phyloP scores from a whole-genome alignment of 2,888 invertebrate genomes.

The Thelaira solivaga region DNA sequence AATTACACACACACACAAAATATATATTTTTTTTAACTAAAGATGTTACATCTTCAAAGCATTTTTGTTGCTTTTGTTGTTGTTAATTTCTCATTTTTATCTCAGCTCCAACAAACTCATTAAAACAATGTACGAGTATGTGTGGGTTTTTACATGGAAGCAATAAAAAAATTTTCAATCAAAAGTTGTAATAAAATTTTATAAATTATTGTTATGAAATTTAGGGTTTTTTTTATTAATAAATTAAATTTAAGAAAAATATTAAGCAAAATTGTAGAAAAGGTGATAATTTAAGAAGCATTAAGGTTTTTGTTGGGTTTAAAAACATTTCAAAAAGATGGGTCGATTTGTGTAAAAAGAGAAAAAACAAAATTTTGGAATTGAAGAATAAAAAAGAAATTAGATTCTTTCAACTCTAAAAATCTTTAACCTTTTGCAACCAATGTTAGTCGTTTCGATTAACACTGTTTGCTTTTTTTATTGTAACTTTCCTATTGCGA shows the following conservation, averaged over 20 bases:
- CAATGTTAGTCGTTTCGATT: too few relatives aligned
- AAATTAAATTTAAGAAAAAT: neutral
- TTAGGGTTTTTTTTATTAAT: neutral
- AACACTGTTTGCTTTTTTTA: too few relatives aligned
- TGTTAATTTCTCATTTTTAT: neutral
- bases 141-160: slow-evolving; percentile 28
- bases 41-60: slow-evolving; percentile 3
- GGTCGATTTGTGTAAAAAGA: too few relatives aligned
- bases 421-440: too few relatives aligned
- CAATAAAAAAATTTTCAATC: slow-evolving; percentile 23
- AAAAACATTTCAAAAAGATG: too few relatives aligned
- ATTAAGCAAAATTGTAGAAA: too few relatives aligned
- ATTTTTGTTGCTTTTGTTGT: neutral
- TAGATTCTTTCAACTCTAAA: too few relatives aligned
- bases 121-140: slow-evolving; percentile 10
- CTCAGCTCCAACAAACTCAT: neutral
- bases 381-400: too few relatives aligned
- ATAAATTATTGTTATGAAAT: slow-evolving; percentile 46
- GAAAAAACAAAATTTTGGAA: too few relatives aligned
- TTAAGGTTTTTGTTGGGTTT: too few relatives aligned
- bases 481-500: too few relatives aligned
- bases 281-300: too few relatives aligned
- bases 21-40: neutral
- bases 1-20: neutral
- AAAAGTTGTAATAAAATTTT: slow-evolving; percentile 31